Evolutionary conservation across 2,888 invertebrate genomes (phyloP).

Genomic region (Idaea biselata): DNA sequence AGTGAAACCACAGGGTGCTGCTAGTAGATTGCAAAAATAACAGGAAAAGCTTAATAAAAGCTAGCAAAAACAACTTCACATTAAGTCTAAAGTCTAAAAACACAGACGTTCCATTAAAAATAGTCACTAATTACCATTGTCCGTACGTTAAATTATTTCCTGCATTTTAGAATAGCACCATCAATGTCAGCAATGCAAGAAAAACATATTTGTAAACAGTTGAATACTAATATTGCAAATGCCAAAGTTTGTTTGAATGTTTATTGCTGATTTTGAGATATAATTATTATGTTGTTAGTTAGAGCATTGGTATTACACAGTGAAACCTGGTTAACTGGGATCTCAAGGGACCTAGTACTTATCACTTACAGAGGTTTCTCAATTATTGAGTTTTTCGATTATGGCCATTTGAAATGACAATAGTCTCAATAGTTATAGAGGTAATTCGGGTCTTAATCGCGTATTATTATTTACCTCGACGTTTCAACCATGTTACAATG

Average conservation of each 20-base stretch:
- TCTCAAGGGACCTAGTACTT: too few relatives aligned
- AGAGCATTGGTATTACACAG: background rate
- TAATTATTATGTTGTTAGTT: background rate
- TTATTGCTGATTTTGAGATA: background rate
- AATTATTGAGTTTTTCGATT: too few relatives aligned
- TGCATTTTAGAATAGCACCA: background rate
- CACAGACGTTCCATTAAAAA: conserved; percentile 1
- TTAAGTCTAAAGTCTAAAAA: background rate
- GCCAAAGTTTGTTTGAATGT: background rate
- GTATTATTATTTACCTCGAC: too few relatives aligned
- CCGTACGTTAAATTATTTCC: background rate
- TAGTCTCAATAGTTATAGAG: too few relatives aligned
- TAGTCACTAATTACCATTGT: background rate
- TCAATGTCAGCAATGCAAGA: background rate
- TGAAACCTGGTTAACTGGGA: background rate
- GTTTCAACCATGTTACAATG: too few relatives aligned
- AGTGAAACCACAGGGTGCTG: background rate
- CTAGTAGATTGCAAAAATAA: background rate
- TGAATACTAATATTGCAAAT: background rate
- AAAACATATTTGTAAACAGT: background rate
- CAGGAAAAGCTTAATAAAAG: conserved; percentile 1
- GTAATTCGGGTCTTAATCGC: too few relatives aligned
- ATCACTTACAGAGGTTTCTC: too few relatives aligned
- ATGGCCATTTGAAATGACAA: too few relatives aligned
- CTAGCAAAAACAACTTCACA: background rate